Conservation (phyloP, 2,888 invertebrate species). For the Junonia oenone region DNA sequence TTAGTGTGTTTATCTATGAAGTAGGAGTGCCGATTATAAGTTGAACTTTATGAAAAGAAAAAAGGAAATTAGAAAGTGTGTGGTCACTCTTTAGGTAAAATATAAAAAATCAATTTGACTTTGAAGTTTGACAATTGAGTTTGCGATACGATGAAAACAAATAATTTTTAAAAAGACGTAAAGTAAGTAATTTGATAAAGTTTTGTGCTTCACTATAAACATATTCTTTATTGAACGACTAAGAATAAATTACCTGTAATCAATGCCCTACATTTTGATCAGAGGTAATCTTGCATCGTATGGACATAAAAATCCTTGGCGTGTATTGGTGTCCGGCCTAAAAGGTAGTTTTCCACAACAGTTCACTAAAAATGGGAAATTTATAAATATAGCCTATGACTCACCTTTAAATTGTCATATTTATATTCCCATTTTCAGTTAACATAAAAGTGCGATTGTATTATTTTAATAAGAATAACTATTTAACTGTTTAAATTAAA, state of each 20-base stretch:
- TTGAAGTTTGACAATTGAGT: neutral
- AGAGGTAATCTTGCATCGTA: slow-evolving; percentile 93
- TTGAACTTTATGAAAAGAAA: neutral
- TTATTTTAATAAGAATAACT: neutral
- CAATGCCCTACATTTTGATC: slow-evolving; percentile 94
- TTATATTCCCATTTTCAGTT: slow-evolving; percentile 17
- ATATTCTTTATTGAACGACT: slow-evolving; percentile 11
- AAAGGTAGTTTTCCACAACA: slow-evolving; percentile 81
- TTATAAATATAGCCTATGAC: neutral
- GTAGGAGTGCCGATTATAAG: no score
- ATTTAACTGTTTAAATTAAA: neutral
- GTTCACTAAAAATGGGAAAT: slow-evolving; percentile 38
- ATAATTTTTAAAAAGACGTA: slow-evolving; percentile 9
- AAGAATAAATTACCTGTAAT: slow-evolving; percentile 51
- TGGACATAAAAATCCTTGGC: slow-evolving; percentile 92
- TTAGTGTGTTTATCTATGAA: no score
- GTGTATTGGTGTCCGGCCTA: slow-evolving; percentile 91
- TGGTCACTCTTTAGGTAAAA: neutral
- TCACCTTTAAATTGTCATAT: neutral
- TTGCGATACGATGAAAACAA: slow-evolving; percentile 10
- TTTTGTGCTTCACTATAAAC: slow-evolving; percentile 9
- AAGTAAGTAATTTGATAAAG: slow-evolving; percentile 11
- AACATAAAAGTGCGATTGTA: neutral
- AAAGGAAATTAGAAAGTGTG: neutral
- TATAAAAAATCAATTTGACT: slow-evolving; percentile 1